These are phyloP conservation scores for Apamea epomidion DNA, from an alignment of 2,888 invertebrate genomes.

Conservation along the genomic window DNA sequence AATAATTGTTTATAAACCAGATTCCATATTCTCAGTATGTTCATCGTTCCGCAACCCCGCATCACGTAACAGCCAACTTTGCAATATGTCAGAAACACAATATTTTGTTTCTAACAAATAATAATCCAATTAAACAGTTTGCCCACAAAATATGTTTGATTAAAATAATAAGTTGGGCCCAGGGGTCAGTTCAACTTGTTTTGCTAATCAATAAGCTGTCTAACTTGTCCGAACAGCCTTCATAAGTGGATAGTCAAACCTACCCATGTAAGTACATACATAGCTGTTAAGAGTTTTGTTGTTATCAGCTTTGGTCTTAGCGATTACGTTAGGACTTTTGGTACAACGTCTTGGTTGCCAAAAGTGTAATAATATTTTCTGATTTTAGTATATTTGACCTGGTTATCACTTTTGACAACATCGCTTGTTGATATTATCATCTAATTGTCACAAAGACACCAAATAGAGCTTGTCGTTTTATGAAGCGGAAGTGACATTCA, in stretches of 20 bases:
- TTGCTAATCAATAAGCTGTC: conserved; percentile 52
- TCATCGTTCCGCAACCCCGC: conserved; percentile 24
- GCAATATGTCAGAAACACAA: conserved; percentile 56
- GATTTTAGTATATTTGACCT: not conserved
- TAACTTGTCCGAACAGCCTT: conserved; percentile 34
- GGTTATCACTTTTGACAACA: not conserved
- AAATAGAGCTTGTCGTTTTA: not conserved
- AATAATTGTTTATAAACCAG: conserved; percentile 20
- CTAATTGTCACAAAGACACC: not conserved
- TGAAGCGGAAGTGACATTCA: not conserved
- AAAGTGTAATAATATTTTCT: not conserved
- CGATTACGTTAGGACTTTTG: not conserved
- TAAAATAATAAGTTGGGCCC: conserved; percentile 48
- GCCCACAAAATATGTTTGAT: conserved; percentile 55
- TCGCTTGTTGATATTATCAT: no score
- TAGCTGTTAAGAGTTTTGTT: not conserved
- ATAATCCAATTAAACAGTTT: conserved; percentile 56
- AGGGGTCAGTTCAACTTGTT: conserved; percentile 41
- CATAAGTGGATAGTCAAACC: conserved; percentile 28
- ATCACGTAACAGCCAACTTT: conserved; percentile 34
- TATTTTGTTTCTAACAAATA: conserved; percentile 56
- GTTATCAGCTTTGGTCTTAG: not conserved
- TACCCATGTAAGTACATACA: not conserved
- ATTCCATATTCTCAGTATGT: not conserved
- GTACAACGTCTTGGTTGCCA: not conserved